These are phyloP conservation scores for Anoplolepis gracilipes DNA, from an alignment of 1,140 invertebrate genomes.

Conservation along the genomic window DNA sequence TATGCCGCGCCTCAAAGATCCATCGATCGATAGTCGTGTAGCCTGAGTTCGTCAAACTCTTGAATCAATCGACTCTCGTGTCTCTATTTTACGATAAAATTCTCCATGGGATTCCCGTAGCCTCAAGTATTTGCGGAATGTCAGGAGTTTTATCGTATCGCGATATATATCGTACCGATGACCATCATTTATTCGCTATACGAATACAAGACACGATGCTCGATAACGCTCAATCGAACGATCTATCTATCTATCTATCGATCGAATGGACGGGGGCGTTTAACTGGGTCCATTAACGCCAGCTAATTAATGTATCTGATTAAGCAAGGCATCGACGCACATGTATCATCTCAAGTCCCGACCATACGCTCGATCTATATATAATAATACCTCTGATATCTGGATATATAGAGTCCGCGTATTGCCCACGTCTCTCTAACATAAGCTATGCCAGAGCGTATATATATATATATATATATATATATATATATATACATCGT, in stretches of 20 bases:
- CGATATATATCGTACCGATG: neutral
- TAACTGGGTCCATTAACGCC: constrained; percentile 59
- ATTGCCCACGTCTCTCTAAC: neutral
- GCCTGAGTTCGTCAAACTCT: constrained; percentile 21
- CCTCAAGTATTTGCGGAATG: neutral
- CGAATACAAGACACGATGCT: constrained; percentile 10
- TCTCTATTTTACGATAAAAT: constrained; percentile 29
- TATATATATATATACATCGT: constrained; percentile 47
- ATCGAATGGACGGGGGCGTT: neutral
- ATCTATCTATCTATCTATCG: constrained; percentile 52
- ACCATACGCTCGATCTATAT: constrained; percentile 50
- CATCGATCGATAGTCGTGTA: neutral
- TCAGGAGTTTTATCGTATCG: neutral
- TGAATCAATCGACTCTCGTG: neutral
- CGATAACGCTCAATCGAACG: constrained; percentile 32
- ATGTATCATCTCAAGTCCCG: constrained; percentile 58
- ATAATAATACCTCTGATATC: constrained; percentile 51
- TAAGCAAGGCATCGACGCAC: constrained; percentile 59
- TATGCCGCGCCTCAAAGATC: neutral
- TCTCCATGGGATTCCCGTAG: neutral
- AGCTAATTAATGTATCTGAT: constrained; percentile 63
- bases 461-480: too few species aligned
- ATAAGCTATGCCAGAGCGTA: constrained; percentile 15
- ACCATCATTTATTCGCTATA: neutral
- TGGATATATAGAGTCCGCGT: constrained; percentile 10